phyloP scores from a whole-genome alignment of 2,888 invertebrate species.

The Sceliomorpha sp. region DNA sequence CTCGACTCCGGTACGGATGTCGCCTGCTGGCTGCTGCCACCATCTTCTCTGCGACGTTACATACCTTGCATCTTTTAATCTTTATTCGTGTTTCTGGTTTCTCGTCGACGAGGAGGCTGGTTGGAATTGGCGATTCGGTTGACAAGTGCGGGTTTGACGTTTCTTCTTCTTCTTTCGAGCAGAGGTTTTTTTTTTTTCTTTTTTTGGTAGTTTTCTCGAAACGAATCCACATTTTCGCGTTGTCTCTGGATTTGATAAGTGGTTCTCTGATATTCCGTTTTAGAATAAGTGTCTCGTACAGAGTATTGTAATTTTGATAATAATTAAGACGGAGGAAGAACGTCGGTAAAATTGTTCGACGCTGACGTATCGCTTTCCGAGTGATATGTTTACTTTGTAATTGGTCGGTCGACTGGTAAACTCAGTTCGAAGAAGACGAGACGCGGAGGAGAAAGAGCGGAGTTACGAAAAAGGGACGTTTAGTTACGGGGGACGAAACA shows the following conservation, averaged over 20 bases:
- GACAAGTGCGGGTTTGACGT: no score
- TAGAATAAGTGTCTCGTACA: no score
- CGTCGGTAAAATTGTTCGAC: constrained; percentile 9
- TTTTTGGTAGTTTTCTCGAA: no score
- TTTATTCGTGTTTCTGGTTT: no score
- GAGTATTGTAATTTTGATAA: no score
- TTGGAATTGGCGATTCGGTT: background rate
- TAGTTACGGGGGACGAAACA: constrained; percentile 50
- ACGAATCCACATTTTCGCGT: no score
- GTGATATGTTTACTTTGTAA: constrained; percentile 54
- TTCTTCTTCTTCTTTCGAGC: no score
- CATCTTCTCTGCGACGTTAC: background rate
- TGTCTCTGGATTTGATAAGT: no score
- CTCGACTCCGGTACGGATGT: constrained; percentile 69
- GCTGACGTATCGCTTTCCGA: constrained; percentile 39
- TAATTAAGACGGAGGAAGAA: no score
- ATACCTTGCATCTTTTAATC: constrained; percentile 11
- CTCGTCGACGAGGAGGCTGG: background rate
- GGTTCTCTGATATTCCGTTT: no score
- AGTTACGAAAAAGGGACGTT: constrained; percentile 49
- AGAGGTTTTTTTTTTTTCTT: no score
- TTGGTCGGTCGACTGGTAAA: constrained; percentile 44
- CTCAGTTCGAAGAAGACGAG: constrained; percentile 25
- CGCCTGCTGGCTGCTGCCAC: constrained; percentile 45
- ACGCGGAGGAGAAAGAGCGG: constrained; percentile 41